Evolutionary conservation across 2,888 invertebrate genomes (phyloP), one percentile per base, ranked within the genome.

Genomic region (Hydrotaea diabolus): DNA sequence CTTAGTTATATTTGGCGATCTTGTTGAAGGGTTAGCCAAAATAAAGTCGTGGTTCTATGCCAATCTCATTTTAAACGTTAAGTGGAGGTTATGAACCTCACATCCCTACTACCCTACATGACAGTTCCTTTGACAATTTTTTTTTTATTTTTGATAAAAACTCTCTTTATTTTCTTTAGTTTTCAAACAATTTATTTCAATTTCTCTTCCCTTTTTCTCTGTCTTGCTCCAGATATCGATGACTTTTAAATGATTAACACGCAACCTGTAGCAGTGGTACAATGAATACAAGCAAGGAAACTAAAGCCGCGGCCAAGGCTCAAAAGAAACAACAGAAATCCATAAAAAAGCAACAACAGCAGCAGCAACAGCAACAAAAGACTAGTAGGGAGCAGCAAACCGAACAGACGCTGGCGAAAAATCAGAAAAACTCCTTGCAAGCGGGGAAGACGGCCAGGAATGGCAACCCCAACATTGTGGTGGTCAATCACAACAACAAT

Each of bases 361-460:
- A 88, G 66, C 59, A 59, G 26, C 89, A 86, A 15, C 87, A 86
- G 23, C 71, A 86, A n/a, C 86, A 87, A 15, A 81, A 83, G 49
- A 39, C 71, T 31, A 31, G n/a, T n/a, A n/a, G n/a, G n/a, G 75
- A 83, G 81, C 93, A 88, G 93, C 94, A 15, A 93, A 93, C 77
- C 89, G 93, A 91, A 94, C 53, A 85, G 66, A 94, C 86, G 94
- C 94, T 69, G 93, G 81, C 23, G 15, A 94, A 89, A 94, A 94
- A 88, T 92, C 94, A 93, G 94, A 94, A 92, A 76, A 86, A 87
- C 66, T 43, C 81, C 26, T 9, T 76, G 21, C 72, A 85, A 77
- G 81, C 64, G 15, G 83, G 72, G 5, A 86, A 87, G 81, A 71
- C 77, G 11, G 15, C n/a, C 8, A 85, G 87, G 85, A 77, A 84